Percentiles rank a stretch among this genome's conserved stretches.
These are phyloP conservation scores for Drosophila lini DNA, from an alignment of 1,140 invertebrate genomes.

Conservation along the genomic window DNA sequence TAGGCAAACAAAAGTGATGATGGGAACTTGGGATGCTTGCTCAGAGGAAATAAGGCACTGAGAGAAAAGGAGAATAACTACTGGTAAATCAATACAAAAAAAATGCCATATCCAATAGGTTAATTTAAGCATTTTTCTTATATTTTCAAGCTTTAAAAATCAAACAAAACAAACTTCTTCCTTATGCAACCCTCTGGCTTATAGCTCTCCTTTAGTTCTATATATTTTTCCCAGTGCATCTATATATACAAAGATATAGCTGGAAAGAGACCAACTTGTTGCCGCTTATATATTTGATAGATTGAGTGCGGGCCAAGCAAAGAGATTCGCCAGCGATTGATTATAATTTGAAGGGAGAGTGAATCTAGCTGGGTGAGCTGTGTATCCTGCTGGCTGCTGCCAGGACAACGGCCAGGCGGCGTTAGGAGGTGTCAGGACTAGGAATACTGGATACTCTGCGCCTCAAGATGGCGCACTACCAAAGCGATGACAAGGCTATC, in stretches of 20 bases:
- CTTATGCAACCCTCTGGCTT: neutral
- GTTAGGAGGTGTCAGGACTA: neutral
- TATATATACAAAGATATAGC: neutral
- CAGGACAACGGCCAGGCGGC: constrained; percentile 5
- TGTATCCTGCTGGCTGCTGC: neutral
- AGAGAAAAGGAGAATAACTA: neutral
- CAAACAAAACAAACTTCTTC: neutral
- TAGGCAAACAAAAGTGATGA: constrained; percentile 25
- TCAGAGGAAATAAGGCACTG: constrained; percentile 9
- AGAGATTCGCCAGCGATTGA: constrained; percentile 30
- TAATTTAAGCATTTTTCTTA: neutral
- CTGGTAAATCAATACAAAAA: too few species aligned
- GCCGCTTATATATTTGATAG: constrained; percentile 19
- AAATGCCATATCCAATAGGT: too few species aligned
- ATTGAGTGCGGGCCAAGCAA: constrained; percentile 12
- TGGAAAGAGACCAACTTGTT: constrained; percentile 14
- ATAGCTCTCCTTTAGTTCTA: too few species aligned
- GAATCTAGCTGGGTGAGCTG: too few species aligned
- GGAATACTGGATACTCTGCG: neutral
- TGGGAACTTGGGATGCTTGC: neutral
- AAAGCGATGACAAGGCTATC: constrained; percentile 5
- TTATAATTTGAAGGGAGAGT: constrained; percentile 24
- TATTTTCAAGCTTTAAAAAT: neutral
- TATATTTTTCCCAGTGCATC: neutral
- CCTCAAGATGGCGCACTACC: neutral